Evolutionary conservation across 2,888 invertebrate species (phyloP).

Genomic region (Tiliacea citrago): DNA sequence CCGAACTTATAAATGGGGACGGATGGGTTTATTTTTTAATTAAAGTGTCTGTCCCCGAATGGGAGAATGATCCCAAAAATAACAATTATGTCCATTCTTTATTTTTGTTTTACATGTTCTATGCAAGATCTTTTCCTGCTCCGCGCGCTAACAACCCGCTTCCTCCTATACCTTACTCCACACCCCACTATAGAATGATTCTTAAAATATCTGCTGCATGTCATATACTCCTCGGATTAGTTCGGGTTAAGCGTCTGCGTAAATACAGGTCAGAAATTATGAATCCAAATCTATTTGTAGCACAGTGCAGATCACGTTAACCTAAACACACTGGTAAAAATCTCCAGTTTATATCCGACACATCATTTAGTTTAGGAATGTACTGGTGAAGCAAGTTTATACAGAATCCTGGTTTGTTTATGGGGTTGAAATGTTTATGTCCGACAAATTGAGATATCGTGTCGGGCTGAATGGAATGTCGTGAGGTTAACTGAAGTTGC

Average conservation of each 20-base stretch:
- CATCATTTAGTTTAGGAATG: constrained; percentile 38
- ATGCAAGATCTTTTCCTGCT: background rate
- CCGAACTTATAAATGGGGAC: too few relatives aligned
- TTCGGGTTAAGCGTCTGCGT: constrained; percentile 56
- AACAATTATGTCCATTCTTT: background rate
- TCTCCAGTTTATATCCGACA: constrained; percentile 15
- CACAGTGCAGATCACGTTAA: constrained; percentile 41
- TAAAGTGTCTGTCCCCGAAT: background rate
- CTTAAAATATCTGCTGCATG: constrained; percentile 70
- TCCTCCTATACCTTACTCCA: constrained; percentile 28
- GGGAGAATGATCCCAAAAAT: background rate
- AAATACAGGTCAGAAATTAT: constrained; percentile 64
- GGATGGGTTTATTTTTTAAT: background rate
- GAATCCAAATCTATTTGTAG: constrained; percentile 56
- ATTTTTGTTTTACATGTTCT: background rate
- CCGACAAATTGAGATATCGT: constrained; percentile 12
- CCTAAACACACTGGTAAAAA: constrained; percentile 54
- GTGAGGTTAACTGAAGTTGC: background rate
- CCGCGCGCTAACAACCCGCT: constrained; percentile 18
- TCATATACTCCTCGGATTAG: constrained; percentile 64
- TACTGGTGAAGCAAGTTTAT: constrained; percentile 20
- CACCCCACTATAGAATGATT: constrained; percentile 58
- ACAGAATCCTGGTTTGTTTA: constrained; percentile 29
- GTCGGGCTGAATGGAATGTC: constrained; percentile 22
- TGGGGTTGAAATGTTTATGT: constrained; percentile 25